Evolutionary conservation across 2,888 invertebrate genomes (phyloP).

Genomic region (Watsonalla binaria): DNA sequence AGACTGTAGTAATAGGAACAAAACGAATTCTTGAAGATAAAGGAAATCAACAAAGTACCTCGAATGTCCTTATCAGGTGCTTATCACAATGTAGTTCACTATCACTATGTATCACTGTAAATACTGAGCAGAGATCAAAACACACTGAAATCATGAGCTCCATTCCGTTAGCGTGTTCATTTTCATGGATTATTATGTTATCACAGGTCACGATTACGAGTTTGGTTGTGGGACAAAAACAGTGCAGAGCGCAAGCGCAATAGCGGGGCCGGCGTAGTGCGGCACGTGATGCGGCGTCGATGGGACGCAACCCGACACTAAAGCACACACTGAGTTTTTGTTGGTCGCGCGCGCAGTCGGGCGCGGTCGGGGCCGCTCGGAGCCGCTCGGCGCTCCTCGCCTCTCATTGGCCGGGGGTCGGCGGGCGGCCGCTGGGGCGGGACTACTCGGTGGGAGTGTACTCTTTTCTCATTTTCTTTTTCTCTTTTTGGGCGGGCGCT

Average conservation of each 20-base stretch:
- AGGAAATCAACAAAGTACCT: conserved; percentile 50
- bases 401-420: conserved; percentile 39
- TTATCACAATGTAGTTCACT: conserved; percentile 72
- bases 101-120: conserved; percentile 72
- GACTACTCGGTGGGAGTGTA: conserved; percentile 66
- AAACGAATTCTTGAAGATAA: conserved; percentile 8
- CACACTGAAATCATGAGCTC: conserved; percentile 73
- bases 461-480: conserved; percentile 75
- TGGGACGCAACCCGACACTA: conserved; percentile 79
- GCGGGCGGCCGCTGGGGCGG: conserved; percentile 61
- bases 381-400: conserved; percentile 36
- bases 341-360: conserved; percentile 68
- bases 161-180: conserved; percentile 70
- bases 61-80: conserved; percentile 57
- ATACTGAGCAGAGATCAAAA: conserved; percentile 57
- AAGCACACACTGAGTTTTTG: conserved; percentile 76
- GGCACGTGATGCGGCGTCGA: conserved; percentile 71
- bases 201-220: conserved; percentile 56
- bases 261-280: conserved; percentile 39
- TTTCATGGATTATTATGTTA: conserved; percentile 42
- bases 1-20: background rate
- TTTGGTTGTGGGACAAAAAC: conserved; percentile 36
- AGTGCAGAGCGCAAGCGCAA: conserved; percentile 69
- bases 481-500: conserved; percentile 73
- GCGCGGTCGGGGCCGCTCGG: conserved; percentile 57